A percentile compares a stretch with the other conserved stretches of the same genome.
phyloP scores from a whole-genome alignment of 2,113 vertebrate species.

The Barnardius zonarius region DNA sequence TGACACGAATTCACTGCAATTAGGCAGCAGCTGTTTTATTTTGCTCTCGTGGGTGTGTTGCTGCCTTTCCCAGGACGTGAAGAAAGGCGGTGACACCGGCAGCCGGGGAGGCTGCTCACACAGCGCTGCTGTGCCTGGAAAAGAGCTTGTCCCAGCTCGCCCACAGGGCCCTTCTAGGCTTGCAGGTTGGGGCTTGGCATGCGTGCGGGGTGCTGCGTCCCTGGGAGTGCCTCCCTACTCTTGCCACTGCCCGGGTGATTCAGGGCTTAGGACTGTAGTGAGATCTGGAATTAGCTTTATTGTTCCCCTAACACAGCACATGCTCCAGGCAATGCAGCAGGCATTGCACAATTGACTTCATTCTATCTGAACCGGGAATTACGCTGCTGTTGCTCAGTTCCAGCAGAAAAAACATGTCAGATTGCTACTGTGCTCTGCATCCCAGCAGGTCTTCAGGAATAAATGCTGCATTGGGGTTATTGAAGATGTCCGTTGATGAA shows the following conservation, averaged over 20 bases:
- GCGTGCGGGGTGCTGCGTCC: background rate
- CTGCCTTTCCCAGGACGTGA: conserved; percentile 30
- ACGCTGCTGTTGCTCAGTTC: background rate
- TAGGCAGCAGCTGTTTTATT: background rate
- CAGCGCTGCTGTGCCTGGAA: background rate
- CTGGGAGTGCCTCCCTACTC: conserved; percentile 6
- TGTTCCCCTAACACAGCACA: background rate
- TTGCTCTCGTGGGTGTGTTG: background rate
- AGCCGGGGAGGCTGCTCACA: background rate
- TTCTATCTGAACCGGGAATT: conserved; percentile 58
- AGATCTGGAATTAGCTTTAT: conserved; percentile 59
- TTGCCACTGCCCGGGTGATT: conserved; percentile 41
- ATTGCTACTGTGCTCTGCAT: background rate
- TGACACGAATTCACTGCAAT: conserved; percentile 10
- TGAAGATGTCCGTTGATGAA: background rate
- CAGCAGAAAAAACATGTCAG: background rate
- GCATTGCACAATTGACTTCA: conserved; percentile 20
- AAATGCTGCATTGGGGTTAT: background rate
- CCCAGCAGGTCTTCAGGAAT: background rate
- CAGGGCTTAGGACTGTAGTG: conserved; percentile 36
- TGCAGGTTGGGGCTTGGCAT: background rate
- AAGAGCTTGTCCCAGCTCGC: background rate
- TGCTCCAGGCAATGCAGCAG: conserved; percentile 7
- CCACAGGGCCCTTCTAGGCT: background rate
- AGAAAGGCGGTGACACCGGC: background rate